Evolutionary conservation across 2,888 invertebrate species (phyloP), one percentile per base, ranked within the genome.

Genomic region (Acleris literana): DNA sequence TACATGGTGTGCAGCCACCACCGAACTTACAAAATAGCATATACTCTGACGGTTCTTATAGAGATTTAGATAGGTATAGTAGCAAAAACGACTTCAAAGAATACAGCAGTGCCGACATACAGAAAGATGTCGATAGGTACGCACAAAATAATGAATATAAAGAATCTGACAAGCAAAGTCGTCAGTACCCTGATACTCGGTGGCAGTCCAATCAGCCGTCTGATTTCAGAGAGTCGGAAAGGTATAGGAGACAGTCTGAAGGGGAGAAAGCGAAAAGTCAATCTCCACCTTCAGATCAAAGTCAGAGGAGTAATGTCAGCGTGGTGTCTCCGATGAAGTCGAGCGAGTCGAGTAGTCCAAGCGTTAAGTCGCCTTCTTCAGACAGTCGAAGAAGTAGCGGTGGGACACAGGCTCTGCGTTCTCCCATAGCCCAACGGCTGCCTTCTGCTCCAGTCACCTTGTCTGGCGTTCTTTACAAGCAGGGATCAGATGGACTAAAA

Each of bases 401-500:
- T 68, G 94, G 93, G 0, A 92, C 91, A 29, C 95, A 95, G 77
- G 95, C 95, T 17, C 82, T 97, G 53, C 94, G 96, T 68, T 96
- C 97, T 7, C 98, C 98, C 0, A 93, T 96, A 52, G 97, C 97
- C 5, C 97, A 97, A 85, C 93, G 98, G 70, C 96, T 96, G 67
- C 94, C 95, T n/a, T 95, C 97, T 52, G 96, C 97, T 1, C 96
- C 97, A 7, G 97, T 98, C 9, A 95, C 97, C 0, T 94, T 97
- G 78, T 95, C 97, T 74, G 98, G 98, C 20, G 97, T 98, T 96
- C 92, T 98, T 57, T 96, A 97, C 86, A 98, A 98, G 82, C 97
- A 98, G 91, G 98, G 98, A 61, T 97, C 97, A 44, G 97, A 97
- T 80, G 98, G 98, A 7, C 93, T 98, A 3, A 98, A 97, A 94